phyloP scores from a whole-genome alignment of 2,797 vertebrate genomes.

The Urosaurus nigricauda region DNA sequence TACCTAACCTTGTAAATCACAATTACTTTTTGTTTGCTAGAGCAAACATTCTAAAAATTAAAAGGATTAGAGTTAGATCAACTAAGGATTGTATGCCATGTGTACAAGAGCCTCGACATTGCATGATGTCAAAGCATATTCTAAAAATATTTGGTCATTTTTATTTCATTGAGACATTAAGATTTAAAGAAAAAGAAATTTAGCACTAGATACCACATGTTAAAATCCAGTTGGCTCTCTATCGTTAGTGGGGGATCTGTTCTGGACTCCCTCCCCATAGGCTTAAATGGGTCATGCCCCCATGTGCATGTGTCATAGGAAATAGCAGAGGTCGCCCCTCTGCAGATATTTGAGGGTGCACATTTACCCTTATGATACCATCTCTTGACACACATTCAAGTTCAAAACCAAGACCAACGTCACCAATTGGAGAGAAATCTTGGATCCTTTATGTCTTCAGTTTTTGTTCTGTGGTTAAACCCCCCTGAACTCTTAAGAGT shows the following conservation, averaged over 20 bases:
- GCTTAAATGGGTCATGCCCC: too few species aligned
- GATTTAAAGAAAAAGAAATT: not conserved
- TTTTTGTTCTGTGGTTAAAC: too few species aligned
- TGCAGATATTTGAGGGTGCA: too few species aligned
- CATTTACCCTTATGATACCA: not conserved
- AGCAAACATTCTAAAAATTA: constrained; percentile 58
- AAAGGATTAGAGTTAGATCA: constrained; percentile 37
- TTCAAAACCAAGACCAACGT: not conserved
- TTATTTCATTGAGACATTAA: not conserved
- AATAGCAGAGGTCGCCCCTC: too few species aligned
- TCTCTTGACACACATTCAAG: not conserved
- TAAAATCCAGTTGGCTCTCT: too few species aligned
- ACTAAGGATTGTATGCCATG: not conserved
- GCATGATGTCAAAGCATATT: constrained; percentile 29
- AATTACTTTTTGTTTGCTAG: constrained; percentile 53
- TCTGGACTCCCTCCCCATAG: too few species aligned
- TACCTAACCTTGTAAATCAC: constrained; percentile 60
- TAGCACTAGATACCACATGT: not conserved
- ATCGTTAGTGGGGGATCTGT: too few species aligned
- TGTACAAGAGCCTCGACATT: not conserved
- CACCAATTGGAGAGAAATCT: not conserved
- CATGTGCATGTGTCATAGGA: too few species aligned
- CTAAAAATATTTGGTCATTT: constrained; percentile 33
- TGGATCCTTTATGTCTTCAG: too few species aligned
- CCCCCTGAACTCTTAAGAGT: too few species aligned